Conservation (phyloP, 2,113 vertebrate species). For the Neodon shergylaensis region DNA sequence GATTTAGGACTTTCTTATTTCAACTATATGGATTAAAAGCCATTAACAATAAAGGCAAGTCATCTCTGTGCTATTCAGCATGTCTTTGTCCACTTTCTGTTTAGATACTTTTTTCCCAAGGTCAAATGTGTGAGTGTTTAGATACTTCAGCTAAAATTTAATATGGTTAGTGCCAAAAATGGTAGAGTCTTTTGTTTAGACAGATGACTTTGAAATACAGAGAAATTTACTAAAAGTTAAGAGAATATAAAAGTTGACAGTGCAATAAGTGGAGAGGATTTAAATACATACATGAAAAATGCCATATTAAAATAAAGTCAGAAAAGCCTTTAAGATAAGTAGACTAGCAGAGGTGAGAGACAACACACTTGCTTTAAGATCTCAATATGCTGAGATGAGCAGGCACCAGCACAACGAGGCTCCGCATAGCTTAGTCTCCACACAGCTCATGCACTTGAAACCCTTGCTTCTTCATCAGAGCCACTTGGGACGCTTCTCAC, state of each 20-base stretch:
- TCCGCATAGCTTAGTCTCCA: neutral
- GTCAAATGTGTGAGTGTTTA: neutral
- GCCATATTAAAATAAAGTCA: neutral
- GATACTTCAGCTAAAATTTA: conserved; percentile 8
- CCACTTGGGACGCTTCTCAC: neutral
- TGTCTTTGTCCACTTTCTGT: neutral
- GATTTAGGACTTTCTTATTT: conserved; percentile 38
- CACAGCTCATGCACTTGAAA: neutral
- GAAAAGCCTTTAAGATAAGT: neutral
- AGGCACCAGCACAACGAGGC: neutral
- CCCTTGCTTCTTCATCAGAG: neutral
- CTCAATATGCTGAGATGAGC: neutral
- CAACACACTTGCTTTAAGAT: neutral
- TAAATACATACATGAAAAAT: neutral
- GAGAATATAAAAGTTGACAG: neutral
- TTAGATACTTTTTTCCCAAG: neutral
- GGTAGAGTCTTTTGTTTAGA: neutral
- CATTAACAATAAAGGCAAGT: conserved; percentile 3
- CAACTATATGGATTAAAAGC: conserved; percentile 41
- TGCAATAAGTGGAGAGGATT: neutral
- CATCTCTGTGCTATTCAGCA: neutral
- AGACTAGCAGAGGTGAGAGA: neutral
- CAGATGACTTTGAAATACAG: neutral
- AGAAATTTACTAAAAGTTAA: conserved; percentile 6
- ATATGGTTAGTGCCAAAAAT: conserved; percentile 8